Percentiles rank a stretch among this genome's conserved stretches.
Conservation (phyloP, 2,797 vertebrate genomes). For the Xenopus petersii region DNA sequence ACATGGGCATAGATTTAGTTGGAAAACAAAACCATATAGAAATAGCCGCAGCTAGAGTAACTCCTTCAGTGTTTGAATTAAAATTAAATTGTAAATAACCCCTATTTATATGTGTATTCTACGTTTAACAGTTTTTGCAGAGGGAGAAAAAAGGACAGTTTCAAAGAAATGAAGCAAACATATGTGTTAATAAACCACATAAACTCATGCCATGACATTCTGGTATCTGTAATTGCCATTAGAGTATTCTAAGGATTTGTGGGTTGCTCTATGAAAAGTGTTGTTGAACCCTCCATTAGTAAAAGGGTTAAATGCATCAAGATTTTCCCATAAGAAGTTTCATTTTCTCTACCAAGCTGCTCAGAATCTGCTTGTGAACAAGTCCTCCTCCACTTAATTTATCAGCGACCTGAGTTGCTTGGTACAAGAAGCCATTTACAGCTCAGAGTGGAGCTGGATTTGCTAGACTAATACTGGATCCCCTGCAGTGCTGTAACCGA, state of each 20-base stretch:
- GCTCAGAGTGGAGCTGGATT: conserved; percentile 15
- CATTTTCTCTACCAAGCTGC: neutral
- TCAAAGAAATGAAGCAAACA: no score
- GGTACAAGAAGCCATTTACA: conserved; percentile 13
- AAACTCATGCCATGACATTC: no score
- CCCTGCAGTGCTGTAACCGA: conserved; percentile 26
- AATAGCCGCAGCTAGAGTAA: no score
- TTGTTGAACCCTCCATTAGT: neutral
- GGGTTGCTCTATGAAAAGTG: neutral
- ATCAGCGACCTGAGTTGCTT: neutral
- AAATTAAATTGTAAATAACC: no score
- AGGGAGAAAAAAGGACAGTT: no score
- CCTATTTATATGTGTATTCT: no score
- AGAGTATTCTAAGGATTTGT: neutral
- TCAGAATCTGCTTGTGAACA: neutral
- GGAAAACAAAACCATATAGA: no score
- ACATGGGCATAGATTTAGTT: no score
- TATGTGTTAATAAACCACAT: no score
- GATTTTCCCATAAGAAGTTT: neutral
- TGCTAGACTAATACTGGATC: conserved; percentile 37
- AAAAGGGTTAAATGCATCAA: neutral
- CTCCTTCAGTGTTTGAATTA: no score
- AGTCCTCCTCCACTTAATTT: neutral
- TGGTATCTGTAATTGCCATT: neutral
- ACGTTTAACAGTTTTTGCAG: no score